A percentile compares a stretch with the other conserved stretches of the same genome.
phyloP scores from a whole-genome alignment of 2,888 invertebrate species.

The Buathra laborator region DNA sequence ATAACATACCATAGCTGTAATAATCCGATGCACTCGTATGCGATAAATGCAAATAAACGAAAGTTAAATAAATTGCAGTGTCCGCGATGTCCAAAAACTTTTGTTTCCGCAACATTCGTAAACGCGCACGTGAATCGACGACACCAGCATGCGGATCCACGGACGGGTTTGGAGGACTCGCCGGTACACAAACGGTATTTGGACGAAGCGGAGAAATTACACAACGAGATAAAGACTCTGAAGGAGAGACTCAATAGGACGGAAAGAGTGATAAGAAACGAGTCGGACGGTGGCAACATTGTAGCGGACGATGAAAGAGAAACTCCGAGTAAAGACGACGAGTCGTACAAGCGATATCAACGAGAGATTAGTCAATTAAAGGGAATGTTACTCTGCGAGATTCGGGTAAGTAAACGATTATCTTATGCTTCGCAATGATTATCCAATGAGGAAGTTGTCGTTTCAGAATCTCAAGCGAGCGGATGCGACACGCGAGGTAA shows the following conservation, averaged over 20 bases:
- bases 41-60: constrained; percentile 26
- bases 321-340: constrained; percentile 83
- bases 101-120: constrained; percentile 88
- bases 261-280: constrained; percentile 86
- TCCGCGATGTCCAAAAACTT: constrained; percentile 89
- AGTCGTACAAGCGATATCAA: constrained; percentile 77
- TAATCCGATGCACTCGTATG: too few species aligned
- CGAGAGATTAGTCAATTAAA: constrained; percentile 79
- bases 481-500: constrained; percentile 58
- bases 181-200: constrained; percentile 84
- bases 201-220: constrained; percentile 88
- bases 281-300: constrained; percentile 79
- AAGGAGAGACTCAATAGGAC: constrained; percentile 88
- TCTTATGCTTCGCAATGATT: background rate
- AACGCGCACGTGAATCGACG: constrained; percentile 88
- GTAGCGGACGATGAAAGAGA: constrained; percentile 77
- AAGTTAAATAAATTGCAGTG: constrained; percentile 86
- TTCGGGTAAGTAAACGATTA: constrained; percentile 74
- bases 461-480: constrained; percentile 77
- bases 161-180: constrained; percentile 69
- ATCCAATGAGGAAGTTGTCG: background rate
- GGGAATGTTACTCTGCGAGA: constrained; percentile 80
- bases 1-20: too few species aligned
- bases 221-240: constrained; percentile 88
- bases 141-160: constrained; percentile 83